Base-by-base conservation (phyloP, 1,140 invertebrate genomes). In the Ips nitidus region DNA sequence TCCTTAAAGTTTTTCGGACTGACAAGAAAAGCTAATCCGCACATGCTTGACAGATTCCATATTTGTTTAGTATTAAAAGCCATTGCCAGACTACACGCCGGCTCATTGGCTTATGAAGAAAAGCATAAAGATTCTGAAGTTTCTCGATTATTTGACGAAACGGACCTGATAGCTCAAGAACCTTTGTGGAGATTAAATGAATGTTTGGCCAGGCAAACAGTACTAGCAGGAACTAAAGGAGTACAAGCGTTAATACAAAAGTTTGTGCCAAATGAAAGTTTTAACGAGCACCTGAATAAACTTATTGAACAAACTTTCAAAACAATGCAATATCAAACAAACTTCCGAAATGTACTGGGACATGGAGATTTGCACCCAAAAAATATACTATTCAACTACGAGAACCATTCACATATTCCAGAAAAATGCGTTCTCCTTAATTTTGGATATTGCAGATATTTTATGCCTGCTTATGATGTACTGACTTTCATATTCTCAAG, bases 321-420 rank as follows among this genome's bases (percentile, higher is more conserved):
- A 40, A 61, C 37, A 40, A 47, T 65, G 39, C 55, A 65, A n/a
- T 36, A 41, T 65, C 61, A 65, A 65, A 58, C 50, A 41, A 65
- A 64, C 40, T 65, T 56, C 42, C 47, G 62, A 37, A 64, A 65
- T 43, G 62, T 70, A n/a, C 4, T 70, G 39, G 55, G 61, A 36
- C 69, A 70, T 37, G 69, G 69, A 22, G 59, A 70, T 45, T 43
- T 70, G 37, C 42, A 65, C 55, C 64, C 69, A 2, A 64, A 62
- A 55, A 65, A 70, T 41, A 22, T 70, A n/a, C 62, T 70, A 37
- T 70, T 70, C 56, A 70, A 65, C 8, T 70, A 70, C 40, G 62
- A 64, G n/a, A 61, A 52, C 6, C 22, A 45, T 1, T 36, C 57
- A 7, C 36, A 63, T 40, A 52, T 39, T n/a, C 38, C 61, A 4